A percentile compares a stretch with the other conserved stretches of the same genome.
These are phyloP conservation scores for Drosophila azteca DNA, from an alignment of 1,140 invertebrate genomes.

Conservation along the genomic window DNA sequence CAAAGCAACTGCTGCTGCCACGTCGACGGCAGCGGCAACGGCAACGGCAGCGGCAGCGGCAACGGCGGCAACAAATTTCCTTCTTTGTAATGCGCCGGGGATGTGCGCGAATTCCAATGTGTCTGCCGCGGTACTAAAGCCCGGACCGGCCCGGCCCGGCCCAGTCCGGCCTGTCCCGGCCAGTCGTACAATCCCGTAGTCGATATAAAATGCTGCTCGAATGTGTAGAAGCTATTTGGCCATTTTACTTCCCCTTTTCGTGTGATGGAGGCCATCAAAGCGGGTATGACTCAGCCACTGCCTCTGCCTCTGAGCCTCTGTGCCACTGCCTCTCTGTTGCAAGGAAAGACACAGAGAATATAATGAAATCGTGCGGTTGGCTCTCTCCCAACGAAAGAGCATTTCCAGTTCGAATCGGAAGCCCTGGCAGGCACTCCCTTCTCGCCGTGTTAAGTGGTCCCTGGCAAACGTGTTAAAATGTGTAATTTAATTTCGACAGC, in stretches of 20 bases:
- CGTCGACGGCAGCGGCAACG: constrained; percentile 3
- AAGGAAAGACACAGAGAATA: background rate
- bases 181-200: constrained; percentile 18
- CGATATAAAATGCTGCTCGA: constrained; percentile 43
- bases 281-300: too few species aligned
- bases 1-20: constrained; percentile 49
- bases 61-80: constrained; percentile 40
- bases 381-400: background rate
- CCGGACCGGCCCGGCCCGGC: too few species aligned
- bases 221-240: constrained; percentile 41
- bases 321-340: background rate
- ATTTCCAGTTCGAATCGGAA: background rate
- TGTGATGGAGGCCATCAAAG: constrained; percentile 26
- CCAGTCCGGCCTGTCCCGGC: background rate
- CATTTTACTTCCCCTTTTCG: constrained; percentile 43
- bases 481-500: constrained; percentile 61
- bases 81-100: constrained; percentile 48
- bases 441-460: constrained; percentile 44
- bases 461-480: constrained; percentile 58
- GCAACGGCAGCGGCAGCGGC: background rate
- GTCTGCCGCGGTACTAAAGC: constrained; percentile 46
- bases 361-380: background rate
- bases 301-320: background rate
- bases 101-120: constrained; percentile 55
- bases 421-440: background rate